Evolutionary conservation across 2,113 vertebrate genomes (phyloP).

Genomic region (mouse (Mus musculus)): GRCm39 chr15:93176501-93177000

Average conservation of each 20-base stretch:
- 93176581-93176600: no score
- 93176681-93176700: neutral
- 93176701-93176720: neutral
- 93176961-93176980: neutral
- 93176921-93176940: neutral
- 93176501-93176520: neutral
- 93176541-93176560: no score
- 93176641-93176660: slow-evolving; percentile 18
- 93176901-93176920: neutral
- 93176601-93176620: neutral
- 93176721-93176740: neutral
- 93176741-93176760: neutral
- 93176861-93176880: neutral
- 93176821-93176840: neutral
- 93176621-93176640: slow-evolving; percentile 12
- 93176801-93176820: slow-evolving; percentile 25
- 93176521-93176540: no score
- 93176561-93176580: neutral
- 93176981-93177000: neutral
- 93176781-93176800: neutral
- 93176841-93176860: neutral
- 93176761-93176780: neutral
- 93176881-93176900: neutral
- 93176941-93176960: neutral
- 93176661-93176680: neutral